Base-by-base conservation (phyloP, 2,888 invertebrate genomes). In the Acanthococcus lagerstroemiae region DNA sequence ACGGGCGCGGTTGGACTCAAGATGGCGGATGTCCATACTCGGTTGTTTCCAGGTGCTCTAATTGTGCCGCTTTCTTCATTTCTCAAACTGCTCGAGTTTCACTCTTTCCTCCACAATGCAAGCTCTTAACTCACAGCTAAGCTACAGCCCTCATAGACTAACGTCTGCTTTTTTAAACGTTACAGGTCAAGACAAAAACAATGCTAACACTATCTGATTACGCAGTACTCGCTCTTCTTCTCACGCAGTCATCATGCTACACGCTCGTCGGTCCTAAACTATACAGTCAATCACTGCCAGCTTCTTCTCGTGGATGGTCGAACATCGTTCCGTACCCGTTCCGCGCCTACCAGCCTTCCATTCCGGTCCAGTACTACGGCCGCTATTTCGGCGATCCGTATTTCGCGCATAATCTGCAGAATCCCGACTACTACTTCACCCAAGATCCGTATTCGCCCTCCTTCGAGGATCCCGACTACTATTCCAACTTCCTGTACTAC, bases 401-500 rank as follows among this genome's bases (percentile, higher is more conserved):
- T 30, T 66, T 48, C 37, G 30, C 21, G 6, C 30, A 55, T 2
- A 27, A 45, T 19, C 17, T 56, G 48, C 55, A 55, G 21, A 65
- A 65, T 25, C 12, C 55, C 3, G 56, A 66, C 55, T 66, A 66
- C 44, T 66, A 56, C 56, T 50, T 27, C 37, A n/a, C 50, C 25
- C 55, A 55, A 46, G 66, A 66, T n/a, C 50, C 66, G 4, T 66
- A 66, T 46, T 24, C 65, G 44, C 25, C 65, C 7, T 37, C 65
- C 5, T 65, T 55, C 65, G 66, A 66, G 25, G 66, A 66, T 46
- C 22, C 50, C 1, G 66, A 66, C 27, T 66, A 66, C 25, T 66
- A 66, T 19, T 56, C 66, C n/a, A 66, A 66, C 48, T n/a, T 48
- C 19, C 27, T 56, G n/a, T 66, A 66, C 25, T 66, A 66, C 50